Base-by-base conservation (phyloP, 2,888 invertebrate genomes). In the Andrena marginata region DNA sequence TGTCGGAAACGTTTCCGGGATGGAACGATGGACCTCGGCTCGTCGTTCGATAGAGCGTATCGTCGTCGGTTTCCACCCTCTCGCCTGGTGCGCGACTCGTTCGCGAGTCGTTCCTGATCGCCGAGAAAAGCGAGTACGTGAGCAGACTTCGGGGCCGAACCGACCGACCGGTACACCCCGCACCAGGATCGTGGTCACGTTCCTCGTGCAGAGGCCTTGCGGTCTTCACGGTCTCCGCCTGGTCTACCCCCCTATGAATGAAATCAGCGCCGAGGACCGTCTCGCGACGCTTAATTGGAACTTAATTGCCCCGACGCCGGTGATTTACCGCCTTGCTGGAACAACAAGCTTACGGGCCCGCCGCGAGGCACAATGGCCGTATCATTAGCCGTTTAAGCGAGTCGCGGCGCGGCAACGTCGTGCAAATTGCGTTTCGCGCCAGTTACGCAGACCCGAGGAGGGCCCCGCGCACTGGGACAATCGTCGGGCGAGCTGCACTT, bases 271-370 rank as follows among this genome's bases (percentile, higher is more conserved):
- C 75, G 73, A 64, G 51, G 70, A 62, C 20, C 69, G 70, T 72
- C 73, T 69, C 59, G 65, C 69, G 82, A 78, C 67, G 85, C 77
- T 86, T 90, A 88, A 89, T 90, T 90, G 80, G 84, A 87, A 85
- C 77, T 90, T 89, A 88, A 89, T 89, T 89, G 90, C 85, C 74
- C 54, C 74, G 80, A 71, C 68, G 67, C 48, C 29, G 72, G 70
- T 89, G 88, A 86, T 89, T 82, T 85, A 86, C 77, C 82, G 78
- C 56, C 75, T 71, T 77, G 81, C 68, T 72, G 67, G 77, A 80
- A 80, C 77, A 73, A 80, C 77, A 23, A 20, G 33, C 6, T 48
- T 63, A 73, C 62, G 67, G 64, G 42, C 29, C 49, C 65, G 77
- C 42, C 74, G 7, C 16, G 42, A 29, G 42, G n/a, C 56, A 80